A percentile compares a stretch with the other conserved stretches of the same genome.
phyloP scores from a whole-genome alignment of 2,888 invertebrate species.

The Parnassius smintheus region DNA sequence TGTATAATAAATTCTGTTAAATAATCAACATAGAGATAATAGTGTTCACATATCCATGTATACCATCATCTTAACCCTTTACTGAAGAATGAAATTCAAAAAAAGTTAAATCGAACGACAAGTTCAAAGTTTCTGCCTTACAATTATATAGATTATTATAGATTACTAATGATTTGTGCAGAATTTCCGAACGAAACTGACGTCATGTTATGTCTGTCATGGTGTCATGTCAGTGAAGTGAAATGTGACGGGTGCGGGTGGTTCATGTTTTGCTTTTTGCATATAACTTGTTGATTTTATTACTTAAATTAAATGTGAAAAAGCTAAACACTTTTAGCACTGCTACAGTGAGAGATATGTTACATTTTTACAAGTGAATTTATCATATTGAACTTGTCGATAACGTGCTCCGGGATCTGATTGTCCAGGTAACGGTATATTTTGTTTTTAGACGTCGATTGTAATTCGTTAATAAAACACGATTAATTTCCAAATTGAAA shows the following conservation, averaged over 20 bases:
- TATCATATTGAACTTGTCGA: constrained; percentile 49
- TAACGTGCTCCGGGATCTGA: constrained; percentile 46
- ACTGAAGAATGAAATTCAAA: no score
- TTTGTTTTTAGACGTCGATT: constrained; percentile 73
- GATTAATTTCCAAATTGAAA: constrained; percentile 34
- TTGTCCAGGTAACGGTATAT: constrained; percentile 75
- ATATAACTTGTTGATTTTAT: constrained; percentile 76
- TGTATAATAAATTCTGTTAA: no score
- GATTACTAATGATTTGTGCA: background rate
- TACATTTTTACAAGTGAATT: constrained; percentile 42
- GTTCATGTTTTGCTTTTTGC: constrained; percentile 65
- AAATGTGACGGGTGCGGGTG: constrained; percentile 71
- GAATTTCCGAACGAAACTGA: constrained; percentile 36
- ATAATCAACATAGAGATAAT: no score
- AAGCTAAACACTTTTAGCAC: constrained; percentile 49
- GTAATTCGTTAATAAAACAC: constrained; percentile 39
- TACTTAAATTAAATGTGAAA: constrained; percentile 55
- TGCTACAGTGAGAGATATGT: constrained; percentile 22
- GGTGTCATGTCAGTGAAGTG: constrained; percentile 43
- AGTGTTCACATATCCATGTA: no score
- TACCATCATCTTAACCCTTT: no score
- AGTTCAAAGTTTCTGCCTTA: no score
- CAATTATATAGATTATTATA: no score
- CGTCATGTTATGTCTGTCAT: constrained; percentile 34
- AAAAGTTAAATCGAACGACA: no score